Base-by-base conservation (phyloP, 2,888 invertebrate species). In the Sminthurinus aureus region DNA sequence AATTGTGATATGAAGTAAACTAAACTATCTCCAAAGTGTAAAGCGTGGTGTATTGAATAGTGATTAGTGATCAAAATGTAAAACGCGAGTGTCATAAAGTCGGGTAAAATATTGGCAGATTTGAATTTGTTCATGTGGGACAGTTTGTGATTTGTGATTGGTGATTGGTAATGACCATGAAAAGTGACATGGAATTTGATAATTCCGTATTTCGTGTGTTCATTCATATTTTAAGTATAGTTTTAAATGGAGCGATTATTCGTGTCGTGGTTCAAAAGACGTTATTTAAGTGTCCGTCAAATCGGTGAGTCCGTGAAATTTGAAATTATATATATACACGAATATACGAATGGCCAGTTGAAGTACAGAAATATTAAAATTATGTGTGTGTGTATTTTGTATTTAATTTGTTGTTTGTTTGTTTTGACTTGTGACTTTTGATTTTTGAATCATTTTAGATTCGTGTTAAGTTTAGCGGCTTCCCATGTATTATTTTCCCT, bases 201-300 rank as follows among this genome's bases (percentile, higher is more conserved):
- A 71, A 71, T 24, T 71, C 71, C 15, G 24, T 81, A 24, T 13
- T 73, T 58, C 74, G 58, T 22, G 51, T 71, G 50, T 51, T 15
- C 74, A 82, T 88, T n/a, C 88, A 88, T 77, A 67, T 86, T 58
- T 75, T 87, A 22, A 85, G 87, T 20, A 84, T 88, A 64, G 50
- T 86, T 76, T 87, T 88, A 84, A 88, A 88, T 83, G 88, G 87
- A 69, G 88, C 88, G 24, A 87, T 88, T 71, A 86, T 88, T 81
- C 87, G 88, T 24, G 86, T 87, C 3, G 79, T 88, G n/a, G 85
- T 86, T 73, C 84, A 85, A 81, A 86, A 87, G 78, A 85, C 87
- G 58, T 83, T 89, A 50, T 84, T 87, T 20, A 84, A 85, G 52
- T 86, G 85, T 78, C 86, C 88, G n/a, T 88, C 88, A 20, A 88